A percentile compares a stretch with the other conserved stretches of the same genome.
Conservation (phyloP, 2,113 vertebrate genomes). For the Stictonetta naevosa region DNA sequence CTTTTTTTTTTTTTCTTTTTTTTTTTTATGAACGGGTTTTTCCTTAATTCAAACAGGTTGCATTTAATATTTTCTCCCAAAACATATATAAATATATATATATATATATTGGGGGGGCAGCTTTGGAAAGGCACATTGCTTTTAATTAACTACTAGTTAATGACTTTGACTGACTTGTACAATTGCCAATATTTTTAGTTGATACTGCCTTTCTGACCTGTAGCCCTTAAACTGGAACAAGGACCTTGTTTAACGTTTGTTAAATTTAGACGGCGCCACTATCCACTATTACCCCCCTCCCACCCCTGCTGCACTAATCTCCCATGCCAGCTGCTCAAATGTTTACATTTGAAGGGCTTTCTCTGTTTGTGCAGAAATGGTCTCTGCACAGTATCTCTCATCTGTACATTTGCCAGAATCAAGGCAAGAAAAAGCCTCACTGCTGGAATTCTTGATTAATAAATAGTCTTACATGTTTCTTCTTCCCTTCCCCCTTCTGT, state of each 20-base stretch:
- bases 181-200: background rate
- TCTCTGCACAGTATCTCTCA: conserved; percentile 52
- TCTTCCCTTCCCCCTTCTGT: background rate
- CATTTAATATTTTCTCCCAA: background rate
- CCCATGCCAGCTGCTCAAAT: conserved; percentile 30
- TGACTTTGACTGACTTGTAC: background rate
- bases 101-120: background rate
- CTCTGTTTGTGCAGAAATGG: conserved; percentile 41
- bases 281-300: background rate
- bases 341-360: conserved; percentile 42
- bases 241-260: conserved; percentile 13
- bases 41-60: background rate
- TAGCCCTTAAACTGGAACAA: conserved; percentile 19
- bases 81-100: no score
- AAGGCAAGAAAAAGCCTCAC: conserved; percentile 25
- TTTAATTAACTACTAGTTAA: conserved; percentile 17
- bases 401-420: conserved; percentile 45
- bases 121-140: background rate
- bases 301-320: background rate
- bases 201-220: conserved; percentile 2
- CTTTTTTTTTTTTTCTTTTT: background rate
- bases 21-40: no score
- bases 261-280: conserved; percentile 31
- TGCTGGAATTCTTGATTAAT: conserved; percentile 41
- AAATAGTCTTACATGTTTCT: conserved; percentile 46